These are phyloP conservation scores for Pemphredon lugubris DNA, from an alignment of 2,888 invertebrate species.

Conservation along the genomic window DNA sequence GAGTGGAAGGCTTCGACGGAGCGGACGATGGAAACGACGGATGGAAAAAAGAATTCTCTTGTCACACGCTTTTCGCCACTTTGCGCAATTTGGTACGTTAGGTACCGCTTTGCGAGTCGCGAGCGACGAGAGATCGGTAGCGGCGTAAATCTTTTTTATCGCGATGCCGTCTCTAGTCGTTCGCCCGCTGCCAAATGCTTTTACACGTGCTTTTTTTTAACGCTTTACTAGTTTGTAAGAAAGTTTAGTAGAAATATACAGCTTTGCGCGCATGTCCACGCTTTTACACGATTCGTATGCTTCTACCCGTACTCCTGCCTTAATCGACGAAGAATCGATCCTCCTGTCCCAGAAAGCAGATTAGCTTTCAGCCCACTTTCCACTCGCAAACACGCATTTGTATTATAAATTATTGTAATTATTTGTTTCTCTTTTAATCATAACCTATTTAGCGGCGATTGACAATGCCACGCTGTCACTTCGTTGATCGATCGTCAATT, in stretches of 20 bases:
- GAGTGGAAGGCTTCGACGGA: background rate
- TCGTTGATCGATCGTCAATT: slow-evolving; percentile 37
- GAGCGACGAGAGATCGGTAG: background rate
- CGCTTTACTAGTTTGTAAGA: slow-evolving; percentile 50
- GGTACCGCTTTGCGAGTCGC: background rate
- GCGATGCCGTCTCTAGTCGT: background rate
- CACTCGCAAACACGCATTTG: background rate
- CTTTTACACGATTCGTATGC: slow-evolving; percentile 23
- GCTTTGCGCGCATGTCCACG: slow-evolving; percentile 43
- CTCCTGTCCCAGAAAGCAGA: too few relatives aligned
- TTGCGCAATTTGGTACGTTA: slow-evolving; percentile 10
- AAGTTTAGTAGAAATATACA: slow-evolving; percentile 41
- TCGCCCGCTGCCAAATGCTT: slow-evolving; percentile 30
- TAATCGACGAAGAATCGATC: background rate
- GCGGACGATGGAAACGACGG: background rate
- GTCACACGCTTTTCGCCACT: slow-evolving; percentile 34
- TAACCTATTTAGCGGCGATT: slow-evolving; percentile 16
- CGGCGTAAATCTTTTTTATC: background rate
- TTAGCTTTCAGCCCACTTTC: too few relatives aligned
- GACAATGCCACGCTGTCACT: slow-evolving; percentile 18
- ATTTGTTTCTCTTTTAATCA: background rate
- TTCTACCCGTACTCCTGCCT: slow-evolving; percentile 3
- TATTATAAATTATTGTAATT: background rate
- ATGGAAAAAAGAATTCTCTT: slow-evolving; percentile 3
- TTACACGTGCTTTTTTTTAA: slow-evolving; percentile 25